A percentile compares a stretch with the other conserved stretches of the same genome.
phyloP scores from a whole-genome alignment of 2,113 vertebrate species.

The Malurus melanocephalus region DNA sequence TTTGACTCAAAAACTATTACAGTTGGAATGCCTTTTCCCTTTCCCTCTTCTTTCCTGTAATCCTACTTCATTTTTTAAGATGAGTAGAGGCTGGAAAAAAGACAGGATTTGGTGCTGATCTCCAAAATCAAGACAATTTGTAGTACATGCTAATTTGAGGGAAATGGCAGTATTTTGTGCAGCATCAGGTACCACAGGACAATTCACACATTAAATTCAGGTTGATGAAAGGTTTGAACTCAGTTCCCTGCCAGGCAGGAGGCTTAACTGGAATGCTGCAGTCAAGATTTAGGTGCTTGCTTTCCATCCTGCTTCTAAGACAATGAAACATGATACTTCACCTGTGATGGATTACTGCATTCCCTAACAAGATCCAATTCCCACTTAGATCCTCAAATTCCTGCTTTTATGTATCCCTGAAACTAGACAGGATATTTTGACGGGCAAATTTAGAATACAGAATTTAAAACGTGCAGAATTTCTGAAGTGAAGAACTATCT shows the following conservation, averaged over 20 bases:
- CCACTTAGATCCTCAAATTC: background rate
- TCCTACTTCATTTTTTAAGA: background rate
- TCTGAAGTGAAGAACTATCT: background rate
- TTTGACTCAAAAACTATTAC: background rate
- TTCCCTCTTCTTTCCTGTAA: background rate
- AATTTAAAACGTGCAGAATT: background rate
- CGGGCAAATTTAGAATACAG: background rate
- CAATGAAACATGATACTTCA: background rate
- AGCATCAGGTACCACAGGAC: background rate
- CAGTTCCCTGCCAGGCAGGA: background rate
- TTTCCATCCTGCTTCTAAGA: background rate
- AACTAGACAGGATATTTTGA: background rate
- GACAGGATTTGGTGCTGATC: background rate
- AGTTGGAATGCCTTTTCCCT: background rate
- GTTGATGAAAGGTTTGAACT: background rate
- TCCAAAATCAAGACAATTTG: background rate
- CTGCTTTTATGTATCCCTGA: background rate
- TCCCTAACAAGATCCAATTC: background rate
- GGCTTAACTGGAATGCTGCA: background rate
- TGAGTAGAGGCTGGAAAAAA: background rate
- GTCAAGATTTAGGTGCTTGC: background rate
- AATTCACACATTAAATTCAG: background rate
- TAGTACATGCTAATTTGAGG: background rate
- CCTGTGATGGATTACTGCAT: background rate
- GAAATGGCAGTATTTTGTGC: background rate